Conservation (phyloP, 2,113 vertebrate genomes). For the Mus pahari region DNA sequence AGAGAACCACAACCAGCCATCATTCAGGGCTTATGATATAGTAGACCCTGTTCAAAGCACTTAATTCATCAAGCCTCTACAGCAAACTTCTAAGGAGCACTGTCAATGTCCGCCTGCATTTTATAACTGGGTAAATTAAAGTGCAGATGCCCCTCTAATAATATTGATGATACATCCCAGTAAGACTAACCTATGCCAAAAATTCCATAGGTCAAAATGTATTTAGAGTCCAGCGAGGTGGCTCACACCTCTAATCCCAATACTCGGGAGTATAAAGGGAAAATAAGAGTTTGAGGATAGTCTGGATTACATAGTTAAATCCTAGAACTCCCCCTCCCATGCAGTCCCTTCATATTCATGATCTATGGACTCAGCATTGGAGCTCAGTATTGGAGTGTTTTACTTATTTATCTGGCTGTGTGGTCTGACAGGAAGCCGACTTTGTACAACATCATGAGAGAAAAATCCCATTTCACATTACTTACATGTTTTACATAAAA, state of each 20-base stretch:
- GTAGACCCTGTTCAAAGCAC: constrained; percentile 2
- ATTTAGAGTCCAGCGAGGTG: neutral
- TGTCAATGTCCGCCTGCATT: neutral
- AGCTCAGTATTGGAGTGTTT: neutral
- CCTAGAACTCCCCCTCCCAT: neutral
- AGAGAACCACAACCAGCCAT: neutral
- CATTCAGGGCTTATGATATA: neutral
- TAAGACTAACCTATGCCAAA: neutral
- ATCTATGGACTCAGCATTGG: neutral
- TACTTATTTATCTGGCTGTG: neutral
- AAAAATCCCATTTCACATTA: neutral
- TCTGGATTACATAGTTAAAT: neutral
- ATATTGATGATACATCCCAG: neutral
- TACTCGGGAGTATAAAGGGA: neutral
- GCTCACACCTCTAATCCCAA: neutral
- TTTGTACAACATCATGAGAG: neutral
- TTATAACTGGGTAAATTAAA: neutral
- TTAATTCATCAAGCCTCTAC: constrained; percentile 47
- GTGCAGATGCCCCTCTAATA: neutral
- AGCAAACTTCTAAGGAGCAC: neutral
- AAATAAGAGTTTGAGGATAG: neutral
- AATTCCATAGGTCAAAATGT: neutral
- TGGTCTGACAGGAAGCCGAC: neutral
- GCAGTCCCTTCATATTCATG: neutral
- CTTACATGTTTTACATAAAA: neutral